Evolutionary conservation across 1,140 invertebrate species (phyloP).

Genomic region (Leptinotarsa undecemlineata): DNA sequence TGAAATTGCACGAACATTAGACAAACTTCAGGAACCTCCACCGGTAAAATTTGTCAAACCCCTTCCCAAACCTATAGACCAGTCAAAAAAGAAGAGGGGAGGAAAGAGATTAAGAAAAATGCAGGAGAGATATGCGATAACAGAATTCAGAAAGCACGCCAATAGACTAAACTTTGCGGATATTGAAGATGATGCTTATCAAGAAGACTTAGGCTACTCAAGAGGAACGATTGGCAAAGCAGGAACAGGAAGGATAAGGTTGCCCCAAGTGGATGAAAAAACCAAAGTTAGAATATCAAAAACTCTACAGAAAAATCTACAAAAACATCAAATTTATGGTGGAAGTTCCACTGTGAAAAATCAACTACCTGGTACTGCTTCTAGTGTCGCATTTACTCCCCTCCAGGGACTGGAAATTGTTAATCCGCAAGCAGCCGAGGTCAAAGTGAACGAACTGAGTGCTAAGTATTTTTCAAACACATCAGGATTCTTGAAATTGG

Average conservation of each 20-base stretch:
- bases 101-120: slow-evolving; percentile 96
- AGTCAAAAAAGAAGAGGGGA: slow-evolving; percentile 93
- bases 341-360: slow-evolving; percentile 94
- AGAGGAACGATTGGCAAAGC: slow-evolving; percentile 94
- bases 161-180: slow-evolving; percentile 99
- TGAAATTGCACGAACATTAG: slow-evolving; percentile 95
- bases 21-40: slow-evolving; percentile 97
- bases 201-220: slow-evolving; percentile 97
- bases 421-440: slow-evolving; percentile 96
- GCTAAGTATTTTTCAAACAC: slow-evolving; percentile 96
- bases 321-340: slow-evolving; percentile 91
- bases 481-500: slow-evolving; percentile 83
- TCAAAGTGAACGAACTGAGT: slow-evolving; percentile 83
- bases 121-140: slow-evolving; percentile 98
- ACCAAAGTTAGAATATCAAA: slow-evolving; percentile 97
- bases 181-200: slow-evolving; percentile 99
- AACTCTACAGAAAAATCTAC: slow-evolving; percentile 93
- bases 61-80: slow-evolving; percentile 95
- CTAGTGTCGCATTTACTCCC: slow-evolving; percentile 96
- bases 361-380: slow-evolving; percentile 95
- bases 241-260: slow-evolving; percentile 85
- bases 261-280: slow-evolving; percentile 96
- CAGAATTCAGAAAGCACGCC: slow-evolving; percentile 95
- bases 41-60: slow-evolving; percentile 96
- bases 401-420: slow-evolving; percentile 95